Evolutionary conservation across 2,797 vertebrate species (phyloP), one percentile per base, ranked within the genome.

Genomic region (Lophotriccus pileatus): DNA sequence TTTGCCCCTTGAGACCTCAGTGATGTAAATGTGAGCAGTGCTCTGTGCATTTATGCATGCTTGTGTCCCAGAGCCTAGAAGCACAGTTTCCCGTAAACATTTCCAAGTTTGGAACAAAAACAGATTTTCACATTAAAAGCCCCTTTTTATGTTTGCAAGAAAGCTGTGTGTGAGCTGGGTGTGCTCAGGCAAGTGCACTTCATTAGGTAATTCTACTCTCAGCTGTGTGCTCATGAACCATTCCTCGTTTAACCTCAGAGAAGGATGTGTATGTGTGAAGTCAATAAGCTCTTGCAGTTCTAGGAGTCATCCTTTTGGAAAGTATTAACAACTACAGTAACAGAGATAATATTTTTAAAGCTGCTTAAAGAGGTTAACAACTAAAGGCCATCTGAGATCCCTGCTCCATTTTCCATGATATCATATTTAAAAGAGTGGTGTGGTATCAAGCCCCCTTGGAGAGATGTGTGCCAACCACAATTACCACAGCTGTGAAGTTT

Each of bases 151-250:
- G 47, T 90, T 94, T 7, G 8, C 17, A 39, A 83, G 85, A 78
- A 64, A 91, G 44, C 3, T 2, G 47, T 90, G n/a, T 56, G 43
- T 76, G 90, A 79, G 84, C 70, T 75, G 82, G 49, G 55, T 85
- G 55, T 85, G 47, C 86, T 93, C 41, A 75, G 85, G 91, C 83
- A 84, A 87, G 91, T 86, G 64, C 76, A 87, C 91, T 94, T 95
- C 73, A 79, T 95, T 95, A 94, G 84, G 80, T 84, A 93, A 93
- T 96, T 90, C 58, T 83, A 82, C 82, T 95, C 62, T 89, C 89
- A 73, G 4, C 91, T 95, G 73, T 75, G 53, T 77, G 66, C 21
- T 94, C 64, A 43, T 50, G 52, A 90, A 78, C 9, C 28, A 62
- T 92, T 96, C 85, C 72, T 66, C 3, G 0, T 86, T 86, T 96